Evolutionary conservation across 2,113 vertebrate genomes (phyloP).

Genomic region (Gopherus evgoodei): DNA sequence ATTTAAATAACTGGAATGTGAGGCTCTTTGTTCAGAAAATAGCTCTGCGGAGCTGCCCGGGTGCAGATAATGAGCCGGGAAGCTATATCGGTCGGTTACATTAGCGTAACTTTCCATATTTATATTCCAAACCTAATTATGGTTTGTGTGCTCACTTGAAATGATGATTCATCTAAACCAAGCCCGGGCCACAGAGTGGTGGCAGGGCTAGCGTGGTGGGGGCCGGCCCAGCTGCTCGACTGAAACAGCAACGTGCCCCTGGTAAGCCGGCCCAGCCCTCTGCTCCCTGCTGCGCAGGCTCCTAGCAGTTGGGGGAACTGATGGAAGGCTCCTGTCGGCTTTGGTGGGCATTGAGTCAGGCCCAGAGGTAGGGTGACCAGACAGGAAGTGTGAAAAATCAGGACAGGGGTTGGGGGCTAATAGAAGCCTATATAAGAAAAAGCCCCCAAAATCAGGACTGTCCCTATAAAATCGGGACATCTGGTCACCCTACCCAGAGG

Average conservation of each 20-base stretch:
- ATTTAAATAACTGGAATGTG: constrained; percentile 39
- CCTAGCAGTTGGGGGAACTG: background rate
- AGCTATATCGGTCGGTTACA: constrained; percentile 45
- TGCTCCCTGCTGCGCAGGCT: background rate
- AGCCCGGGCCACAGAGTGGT: constrained; percentile 30
- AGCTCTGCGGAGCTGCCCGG: constrained; percentile 29
- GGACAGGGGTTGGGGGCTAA: too few species aligned
- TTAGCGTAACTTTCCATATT: constrained; percentile 47
- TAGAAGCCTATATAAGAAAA: too few species aligned
- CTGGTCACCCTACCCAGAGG: background rate
- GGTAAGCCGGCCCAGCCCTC: background rate
- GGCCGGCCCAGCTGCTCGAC: background rate
- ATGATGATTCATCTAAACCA: constrained; percentile 48
- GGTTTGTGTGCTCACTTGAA: constrained; percentile 38
- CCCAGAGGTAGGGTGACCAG: background rate
- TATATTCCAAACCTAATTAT: constrained; percentile 51
- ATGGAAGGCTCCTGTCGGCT: background rate
- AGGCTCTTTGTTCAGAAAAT: constrained; percentile 49
- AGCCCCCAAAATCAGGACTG: too few species aligned
- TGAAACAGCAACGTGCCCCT: background rate
- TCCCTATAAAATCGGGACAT: too few species aligned
- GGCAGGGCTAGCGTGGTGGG: constrained; percentile 1
- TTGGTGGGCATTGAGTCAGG: background rate
- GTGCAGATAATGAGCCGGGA: constrained; percentile 33
- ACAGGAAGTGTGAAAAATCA: too few species aligned